Evolutionary conservation across 1,140 invertebrate genomes (phyloP), one percentile per base, ranked within the genome.

Genomic region (Protaetia brevitarsis): DNA sequence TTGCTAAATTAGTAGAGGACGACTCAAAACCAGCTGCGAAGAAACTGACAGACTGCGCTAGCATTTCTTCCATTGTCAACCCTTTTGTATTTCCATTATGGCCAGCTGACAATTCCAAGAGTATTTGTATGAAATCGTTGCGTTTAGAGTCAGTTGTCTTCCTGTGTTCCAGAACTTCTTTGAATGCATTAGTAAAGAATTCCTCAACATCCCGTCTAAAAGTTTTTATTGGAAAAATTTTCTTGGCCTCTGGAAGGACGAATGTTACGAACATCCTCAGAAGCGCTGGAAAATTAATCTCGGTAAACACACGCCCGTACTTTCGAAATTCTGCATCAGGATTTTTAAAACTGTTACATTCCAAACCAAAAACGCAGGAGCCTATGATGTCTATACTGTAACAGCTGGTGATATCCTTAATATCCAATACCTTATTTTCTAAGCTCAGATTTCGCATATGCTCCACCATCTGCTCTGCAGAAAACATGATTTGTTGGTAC

Each of bases 61-160:
- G 8, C 37, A 45, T 45, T 13, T 45, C 37, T 19, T 34, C 31
- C 1, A n/a, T 34, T 2, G 31, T 34, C 31, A 34, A 34, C 4
- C 31, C 31, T 5, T 34, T 34, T n/a, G 4, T 34, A 1, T 8
- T 1, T 34, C 31, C 31, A 11, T n/a, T n/a, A 34, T 34, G 31
- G 13, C 1, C 31, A n/a, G 31, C 8, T 2, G 8, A 72, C 36
- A 87, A 69, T 23, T 87, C 81, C 6, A 84, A 72, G 34, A 86
- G 31, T 2, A 85, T 64, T 66, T 86, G 80, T 16, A 85, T 65
- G 63, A 85, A 84, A 71, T 87, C 85, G 56, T 81, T 75, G 11
- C 79, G 69, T 0, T 70, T 73, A 0, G 80, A 69, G 0, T 77
- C 76, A 21, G 80, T 79, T n/a, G 76, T 67, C 66, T 82, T 77